Evolutionary conservation across 64 coral and sea anemone genomes (phyloP), one percentile per base, ranked within the genome.

Genomic region (Montipora sp.): DNA sequence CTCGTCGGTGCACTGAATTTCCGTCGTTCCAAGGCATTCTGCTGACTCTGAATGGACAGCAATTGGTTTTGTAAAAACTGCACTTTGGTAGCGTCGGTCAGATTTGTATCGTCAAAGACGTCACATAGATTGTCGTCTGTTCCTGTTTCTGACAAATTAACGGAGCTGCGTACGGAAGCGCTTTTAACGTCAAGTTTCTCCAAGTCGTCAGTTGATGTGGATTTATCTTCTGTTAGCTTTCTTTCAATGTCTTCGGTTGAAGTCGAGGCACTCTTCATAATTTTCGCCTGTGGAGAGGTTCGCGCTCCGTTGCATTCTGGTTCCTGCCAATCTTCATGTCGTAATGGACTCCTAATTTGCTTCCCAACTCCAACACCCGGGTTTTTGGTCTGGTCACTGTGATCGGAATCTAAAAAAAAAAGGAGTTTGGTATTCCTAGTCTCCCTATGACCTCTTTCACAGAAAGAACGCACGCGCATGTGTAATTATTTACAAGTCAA

Each of bases 21-120:
- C 50, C 95, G 83, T 57, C 95, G 71, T 20, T 97, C 95, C 12
- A 77, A 81, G 3, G 91, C 59, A 76, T 73, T 88, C 50, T 97
- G 92, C 50, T 97, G 92, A 51, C 20, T 89, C 21, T 94, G 92
- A 8, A 94, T 69, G 24, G 81, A 89, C 15, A 88, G 51, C 12
- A 97, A 72, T 36, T 97, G 95, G 51, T 80, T 49, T 20, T 91
- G 89, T 44, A 97, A 73, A 14, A 94, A 84, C 53, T 90, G 67
- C 18, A 92, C 95, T 78, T 97, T 97, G 13, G 92, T 97, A 16
- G 92, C 92, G 43, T 94, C 95, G 2, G 95, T 97, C 59, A 97
- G 19, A 78, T 97, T 97, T 14, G 84, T 75, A 44, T 88, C 58
- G 3, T 69, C 66, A 9, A 71, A 85, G 8, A 71, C 82, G 14